Percentiles rank a stretch among this genome's conserved stretches.
phyloP scores from a whole-genome alignment of 2,888 invertebrate species.

The Danaus chrysippus region DNA sequence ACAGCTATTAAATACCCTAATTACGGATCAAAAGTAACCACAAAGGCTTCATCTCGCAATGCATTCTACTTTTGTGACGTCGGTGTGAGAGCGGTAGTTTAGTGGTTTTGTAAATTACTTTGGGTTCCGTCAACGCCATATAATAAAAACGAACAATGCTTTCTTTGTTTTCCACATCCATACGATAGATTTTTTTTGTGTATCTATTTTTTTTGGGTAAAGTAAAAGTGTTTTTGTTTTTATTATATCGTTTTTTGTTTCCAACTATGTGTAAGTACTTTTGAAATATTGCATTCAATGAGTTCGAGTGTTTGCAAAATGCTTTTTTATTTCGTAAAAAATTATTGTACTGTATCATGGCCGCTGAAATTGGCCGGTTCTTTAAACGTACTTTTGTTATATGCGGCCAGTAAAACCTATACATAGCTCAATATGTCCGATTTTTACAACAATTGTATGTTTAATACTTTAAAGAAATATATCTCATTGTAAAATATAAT shows the following conservation, averaged over 20 bases:
- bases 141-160: slow-evolving; percentile 12
- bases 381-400: no score
- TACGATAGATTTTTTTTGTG: neutral
- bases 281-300: no score
- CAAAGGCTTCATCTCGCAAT: slow-evolving; percentile 65
- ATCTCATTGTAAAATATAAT: neutral
- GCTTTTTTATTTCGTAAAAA: no score
- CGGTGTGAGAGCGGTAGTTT: slow-evolving; percentile 52
- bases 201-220: neutral
- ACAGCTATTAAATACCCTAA: slow-evolving; percentile 70
- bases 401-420: no score
- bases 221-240: neutral
- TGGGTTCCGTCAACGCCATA: slow-evolving; percentile 44
- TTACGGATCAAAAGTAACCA: slow-evolving; percentile 74
- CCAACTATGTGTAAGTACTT: no score
- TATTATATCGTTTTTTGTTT: neutral
- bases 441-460: no score
- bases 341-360: no score
- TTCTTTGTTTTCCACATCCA: neutral
- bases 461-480: no score
- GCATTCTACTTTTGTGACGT: slow-evolving; percentile 64
- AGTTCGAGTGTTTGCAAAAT: no score
- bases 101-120: slow-evolving; percentile 62
- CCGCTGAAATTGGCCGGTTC: no score
- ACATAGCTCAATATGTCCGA: no score